Evolutionary conservation across 1,140 invertebrate species (phyloP).

Genomic region (Hermetia illucens): DNA sequence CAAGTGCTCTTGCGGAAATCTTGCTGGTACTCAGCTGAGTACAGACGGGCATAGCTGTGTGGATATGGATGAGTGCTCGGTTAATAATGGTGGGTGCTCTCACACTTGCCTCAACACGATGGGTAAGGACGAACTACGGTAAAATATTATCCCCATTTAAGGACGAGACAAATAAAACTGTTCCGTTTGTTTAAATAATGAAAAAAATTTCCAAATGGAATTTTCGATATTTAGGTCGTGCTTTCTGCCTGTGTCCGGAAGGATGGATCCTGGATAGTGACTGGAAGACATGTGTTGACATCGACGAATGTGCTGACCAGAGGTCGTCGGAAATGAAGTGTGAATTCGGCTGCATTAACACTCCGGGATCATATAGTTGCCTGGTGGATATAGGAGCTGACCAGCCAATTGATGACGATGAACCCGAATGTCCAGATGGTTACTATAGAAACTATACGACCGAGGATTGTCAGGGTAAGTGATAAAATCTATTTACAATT

Average conservation of each 20-base stretch:
- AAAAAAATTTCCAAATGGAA: no score
- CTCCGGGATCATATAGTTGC: slow-evolving; percentile 35
- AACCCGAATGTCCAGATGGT: slow-evolving; percentile 3
- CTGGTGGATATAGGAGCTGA: slow-evolving; percentile 19
- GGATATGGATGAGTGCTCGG: slow-evolving; percentile 47
- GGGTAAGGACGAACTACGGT: no score
- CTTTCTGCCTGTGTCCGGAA: slow-evolving; percentile 47
- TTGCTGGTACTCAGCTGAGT: neutral
- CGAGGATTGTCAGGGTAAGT: slow-evolving; percentile 6
- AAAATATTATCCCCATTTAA: no score
- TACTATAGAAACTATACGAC: slow-evolving; percentile 1
- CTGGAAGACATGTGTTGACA: slow-evolving; percentile 44
- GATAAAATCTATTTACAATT: neutral
- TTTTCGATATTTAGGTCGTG: slow-evolving; percentile 33
- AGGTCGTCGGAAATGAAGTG: slow-evolving; percentile 33
- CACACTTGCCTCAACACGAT: slow-evolving; percentile 34
- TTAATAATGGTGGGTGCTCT: slow-evolving; percentile 31
- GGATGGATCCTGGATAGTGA: slow-evolving; percentile 40
- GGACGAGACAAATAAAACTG: no score
- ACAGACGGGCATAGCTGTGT: neutral
- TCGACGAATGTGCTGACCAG: slow-evolving; percentile 42
- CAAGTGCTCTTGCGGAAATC: slow-evolving; percentile 36
- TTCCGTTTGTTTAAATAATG: no score
- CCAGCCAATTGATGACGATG: slow-evolving; percentile 17
- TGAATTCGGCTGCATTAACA: slow-evolving; percentile 35